Percentiles rank a stretch among this genome's conserved stretches.
Conservation (phyloP, 2,113 vertebrate species). For the Eulemur macaco region DNA sequence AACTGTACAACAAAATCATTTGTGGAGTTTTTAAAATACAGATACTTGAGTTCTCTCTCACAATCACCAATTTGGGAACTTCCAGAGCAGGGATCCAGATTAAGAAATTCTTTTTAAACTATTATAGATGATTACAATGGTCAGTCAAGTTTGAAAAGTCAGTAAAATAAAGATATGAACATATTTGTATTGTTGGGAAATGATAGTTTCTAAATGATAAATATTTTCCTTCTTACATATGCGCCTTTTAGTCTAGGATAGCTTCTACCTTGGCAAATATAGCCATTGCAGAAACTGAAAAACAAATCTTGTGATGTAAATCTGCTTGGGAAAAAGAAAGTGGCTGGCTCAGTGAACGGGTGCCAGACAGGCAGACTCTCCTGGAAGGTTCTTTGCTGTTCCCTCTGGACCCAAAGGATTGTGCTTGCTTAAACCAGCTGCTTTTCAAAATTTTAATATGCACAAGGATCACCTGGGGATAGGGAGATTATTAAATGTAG, state of each 20-base stretch:
- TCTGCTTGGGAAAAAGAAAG: neutral
- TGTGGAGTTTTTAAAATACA: neutral
- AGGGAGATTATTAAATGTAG: neutral
- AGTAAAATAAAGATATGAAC: neutral
- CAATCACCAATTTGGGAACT: neutral
- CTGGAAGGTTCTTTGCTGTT: neutral
- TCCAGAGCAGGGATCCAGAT: neutral
- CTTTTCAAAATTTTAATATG: neutral
- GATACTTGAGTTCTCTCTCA: neutral
- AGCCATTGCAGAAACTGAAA: neutral
- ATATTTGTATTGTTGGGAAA: constrained; percentile 6
- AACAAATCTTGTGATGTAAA: neutral
- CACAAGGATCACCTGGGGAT: neutral
- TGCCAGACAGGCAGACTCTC: neutral
- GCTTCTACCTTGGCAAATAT: neutral
- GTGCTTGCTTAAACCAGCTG: neutral
- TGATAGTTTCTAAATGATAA: constrained; percentile 38
- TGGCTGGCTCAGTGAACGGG: neutral
- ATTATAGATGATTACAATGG: neutral
- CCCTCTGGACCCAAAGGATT: neutral
- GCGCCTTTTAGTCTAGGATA: constrained; percentile 24
- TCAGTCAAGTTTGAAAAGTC: constrained; percentile 6
- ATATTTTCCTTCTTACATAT: constrained; percentile 15
- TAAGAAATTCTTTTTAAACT: constrained; percentile 17
- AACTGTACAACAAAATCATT: neutral